Evolutionary conservation across 2,888 invertebrate species (phyloP).

Genomic region (Allolobophora icterica): DNA sequence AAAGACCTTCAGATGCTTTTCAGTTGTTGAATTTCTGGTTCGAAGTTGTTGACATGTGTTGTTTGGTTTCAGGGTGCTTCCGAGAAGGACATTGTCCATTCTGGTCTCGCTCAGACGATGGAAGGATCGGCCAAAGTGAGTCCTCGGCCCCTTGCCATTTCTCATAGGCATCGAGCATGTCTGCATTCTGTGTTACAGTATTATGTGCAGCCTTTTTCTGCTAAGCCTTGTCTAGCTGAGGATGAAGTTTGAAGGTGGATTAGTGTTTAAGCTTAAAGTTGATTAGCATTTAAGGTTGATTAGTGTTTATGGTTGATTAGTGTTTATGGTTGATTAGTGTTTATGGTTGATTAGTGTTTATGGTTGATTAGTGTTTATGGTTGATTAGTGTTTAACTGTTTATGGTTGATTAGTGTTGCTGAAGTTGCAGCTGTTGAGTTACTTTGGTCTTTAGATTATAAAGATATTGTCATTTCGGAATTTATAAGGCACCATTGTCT

Average conservation of each 20-base stretch:
- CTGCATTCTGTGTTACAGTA: not conserved
- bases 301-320: no score
- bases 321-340: no score
- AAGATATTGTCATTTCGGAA: not conserved
- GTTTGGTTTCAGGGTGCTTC: constrained; percentile 76
- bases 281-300: no score
- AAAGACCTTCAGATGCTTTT: not conserved
- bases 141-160: constrained; percentile 34
- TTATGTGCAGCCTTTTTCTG: not conserved
- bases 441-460: not conserved
- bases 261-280: no score
- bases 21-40: not conserved
- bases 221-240: not conserved
- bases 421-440: not conserved
- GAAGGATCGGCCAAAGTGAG: constrained; percentile 88
- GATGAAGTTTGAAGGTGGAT: not conserved
- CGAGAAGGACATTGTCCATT: constrained; percentile 98
- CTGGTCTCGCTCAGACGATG: constrained; percentile 97
- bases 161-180: not conserved
- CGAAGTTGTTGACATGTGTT: not conserved
- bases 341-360: no score
- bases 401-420: no score
- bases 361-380: not conserved
- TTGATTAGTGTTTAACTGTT: not conserved
- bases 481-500: no score